Evolutionary conservation across 2,113 vertebrate species (phyloP).

Genomic region (Tragulus kanchil): DNA sequence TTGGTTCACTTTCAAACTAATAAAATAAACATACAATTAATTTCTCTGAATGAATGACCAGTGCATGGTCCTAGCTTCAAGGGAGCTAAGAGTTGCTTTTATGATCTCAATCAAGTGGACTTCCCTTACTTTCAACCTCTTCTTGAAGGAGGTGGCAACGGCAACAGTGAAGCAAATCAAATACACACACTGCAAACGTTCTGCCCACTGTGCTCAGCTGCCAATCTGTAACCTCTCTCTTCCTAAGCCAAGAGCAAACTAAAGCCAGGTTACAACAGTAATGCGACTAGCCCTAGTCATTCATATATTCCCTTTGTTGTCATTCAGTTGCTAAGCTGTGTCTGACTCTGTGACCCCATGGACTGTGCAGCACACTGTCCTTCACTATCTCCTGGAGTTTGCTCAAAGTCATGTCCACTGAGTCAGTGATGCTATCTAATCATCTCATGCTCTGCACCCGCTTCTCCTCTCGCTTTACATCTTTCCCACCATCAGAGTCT

Average conservation of each 20-base stretch:
- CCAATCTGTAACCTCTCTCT: background rate
- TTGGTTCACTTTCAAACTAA: background rate
- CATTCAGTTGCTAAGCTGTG: background rate
- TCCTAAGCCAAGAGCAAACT: background rate
- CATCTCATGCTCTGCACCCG: background rate
- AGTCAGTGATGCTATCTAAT: background rate
- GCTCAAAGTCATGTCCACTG: background rate
- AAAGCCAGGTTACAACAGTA: background rate
- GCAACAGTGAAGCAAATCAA: background rate
- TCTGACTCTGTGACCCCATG: background rate
- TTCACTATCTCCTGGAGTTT: background rate
- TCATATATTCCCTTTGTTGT: no score
- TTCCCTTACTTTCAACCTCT: background rate
- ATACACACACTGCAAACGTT: background rate
- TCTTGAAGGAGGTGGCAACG: background rate
- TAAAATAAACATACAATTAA: background rate
- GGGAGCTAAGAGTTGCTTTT: background rate
- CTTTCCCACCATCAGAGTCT: background rate
- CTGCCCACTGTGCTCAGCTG: background rate
- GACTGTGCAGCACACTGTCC: background rate
- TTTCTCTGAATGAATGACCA: background rate
- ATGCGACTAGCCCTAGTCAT: background rate
- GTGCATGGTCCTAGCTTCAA: background rate
- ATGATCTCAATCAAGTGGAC: background rate
- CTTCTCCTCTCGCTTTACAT: background rate